These are phyloP conservation scores for Pedicia rivosa DNA, from an alignment of 2,888 invertebrate genomes.

Conservation along the genomic window DNA sequence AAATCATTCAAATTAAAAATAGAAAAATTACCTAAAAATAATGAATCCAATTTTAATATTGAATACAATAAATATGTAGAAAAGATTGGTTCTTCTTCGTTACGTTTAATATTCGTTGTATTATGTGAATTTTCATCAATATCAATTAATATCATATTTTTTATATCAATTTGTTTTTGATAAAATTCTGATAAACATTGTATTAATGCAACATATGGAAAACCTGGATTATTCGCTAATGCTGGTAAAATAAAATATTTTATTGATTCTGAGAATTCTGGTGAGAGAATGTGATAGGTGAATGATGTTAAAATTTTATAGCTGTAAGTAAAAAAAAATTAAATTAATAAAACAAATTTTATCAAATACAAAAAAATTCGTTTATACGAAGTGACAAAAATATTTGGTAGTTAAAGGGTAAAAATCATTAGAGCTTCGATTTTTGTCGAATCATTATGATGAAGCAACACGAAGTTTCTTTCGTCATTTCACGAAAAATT, in stretches of 20 bases:
- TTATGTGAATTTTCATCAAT: constrained; percentile 5
- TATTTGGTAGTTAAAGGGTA: too few relatives aligned
- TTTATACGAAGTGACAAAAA: too few relatives aligned
- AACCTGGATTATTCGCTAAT: constrained; percentile 34
- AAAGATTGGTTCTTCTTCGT: constrained; percentile 9
- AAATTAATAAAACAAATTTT: not conserved
- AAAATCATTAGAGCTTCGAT: too few relatives aligned
- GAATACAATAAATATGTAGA: constrained; percentile 26
- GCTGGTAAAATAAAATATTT: constrained; percentile 55
- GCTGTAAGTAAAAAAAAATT: not conserved
- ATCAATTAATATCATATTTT: constrained; percentile 15
- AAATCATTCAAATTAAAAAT: not conserved
- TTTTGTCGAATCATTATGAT: not conserved
- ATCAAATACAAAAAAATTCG: too few relatives aligned
- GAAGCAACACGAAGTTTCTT: not conserved
- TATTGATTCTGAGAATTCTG: constrained; percentile 47
- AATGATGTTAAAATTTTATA: constrained; percentile 26
- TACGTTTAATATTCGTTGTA: not conserved
- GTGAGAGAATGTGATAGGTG: constrained; percentile 47
- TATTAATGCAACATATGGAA: constrained; percentile 37
- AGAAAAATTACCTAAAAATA: constrained; percentile 18
- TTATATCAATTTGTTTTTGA: constrained; percentile 23
- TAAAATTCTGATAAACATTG: constrained; percentile 28
- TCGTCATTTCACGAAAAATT: too few relatives aligned
- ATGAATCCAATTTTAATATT: constrained; percentile 25